A percentile compares a stretch with the other conserved stretches of the same genome.
Evolutionary conservation across 2,113 vertebrate genomes (phyloP).

Genomic region (Hepsetus odoe): DNA sequence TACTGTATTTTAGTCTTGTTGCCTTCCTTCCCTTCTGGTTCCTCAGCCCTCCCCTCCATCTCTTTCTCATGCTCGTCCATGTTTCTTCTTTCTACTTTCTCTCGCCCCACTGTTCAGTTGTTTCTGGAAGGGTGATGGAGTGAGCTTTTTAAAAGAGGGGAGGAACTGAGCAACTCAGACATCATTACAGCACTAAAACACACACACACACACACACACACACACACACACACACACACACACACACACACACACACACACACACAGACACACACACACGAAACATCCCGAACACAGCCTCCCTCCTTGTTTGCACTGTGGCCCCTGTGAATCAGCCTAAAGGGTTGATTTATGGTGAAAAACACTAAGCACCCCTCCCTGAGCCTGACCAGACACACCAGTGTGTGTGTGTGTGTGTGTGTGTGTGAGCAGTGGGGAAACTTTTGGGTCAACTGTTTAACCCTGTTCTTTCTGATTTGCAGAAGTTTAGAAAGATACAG

Average conservation of each 20-base stretch:
- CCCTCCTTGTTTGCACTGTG: constrained; percentile 27
- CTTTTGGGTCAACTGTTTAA: neutral
- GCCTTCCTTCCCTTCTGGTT: neutral
- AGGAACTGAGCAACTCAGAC: constrained; percentile 26
- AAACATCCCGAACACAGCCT: constrained; percentile 16
- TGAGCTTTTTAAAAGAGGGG: constrained; percentile 17
- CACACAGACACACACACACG: constrained; percentile 16
- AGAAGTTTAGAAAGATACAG: neutral
- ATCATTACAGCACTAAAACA: constrained; percentile 21
- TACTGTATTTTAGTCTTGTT: neutral
- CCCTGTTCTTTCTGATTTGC: neutral
- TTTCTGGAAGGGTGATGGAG: neutral
- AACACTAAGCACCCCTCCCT: constrained; percentile 5
- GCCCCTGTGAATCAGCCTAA: constrained; percentile 21
- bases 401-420: constrained; percentile 31
- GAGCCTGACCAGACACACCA: constrained; percentile 10
- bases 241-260: neutral
- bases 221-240: constrained; percentile 6
- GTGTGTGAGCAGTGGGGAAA: neutral
- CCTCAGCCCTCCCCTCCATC: neutral
- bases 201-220: constrained; percentile 15
- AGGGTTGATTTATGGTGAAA: constrained; percentile 41
- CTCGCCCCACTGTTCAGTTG: neutral
- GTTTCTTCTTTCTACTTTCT: neutral
- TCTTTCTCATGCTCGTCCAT: neutral